A percentile compares a stretch with the other conserved stretches of the same genome.
These are phyloP conservation scores for Dolichopus griseipennis DNA, from an alignment of 2,888 invertebrate genomes.

Conservation along the genomic window DNA sequence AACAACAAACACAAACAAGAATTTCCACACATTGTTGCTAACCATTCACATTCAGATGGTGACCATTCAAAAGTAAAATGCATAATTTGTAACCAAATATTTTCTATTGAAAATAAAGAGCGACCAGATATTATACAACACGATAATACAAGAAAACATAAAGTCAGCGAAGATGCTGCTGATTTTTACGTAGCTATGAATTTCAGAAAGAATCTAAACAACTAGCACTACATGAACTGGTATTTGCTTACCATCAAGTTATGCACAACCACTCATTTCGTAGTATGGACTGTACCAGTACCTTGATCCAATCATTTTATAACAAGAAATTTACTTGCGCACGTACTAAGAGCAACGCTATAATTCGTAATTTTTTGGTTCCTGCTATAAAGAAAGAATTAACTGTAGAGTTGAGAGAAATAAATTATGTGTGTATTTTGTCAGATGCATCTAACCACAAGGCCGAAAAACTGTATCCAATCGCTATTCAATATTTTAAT, in stretches of 20 bases:
- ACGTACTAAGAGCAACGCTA: conserved; percentile 14
- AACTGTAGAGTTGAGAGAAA: no score
- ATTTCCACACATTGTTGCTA: conserved; percentile 5
- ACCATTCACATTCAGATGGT: not conserved
- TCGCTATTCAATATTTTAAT: conserved; percentile 16
- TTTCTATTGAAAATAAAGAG: conserved; percentile 5
- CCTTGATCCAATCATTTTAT: conserved; percentile 6
- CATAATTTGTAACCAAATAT: not conserved
- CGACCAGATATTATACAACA: conserved; percentile 7
- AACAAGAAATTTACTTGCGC: conserved; percentile 16
- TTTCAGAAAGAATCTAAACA: conserved; percentile 5
- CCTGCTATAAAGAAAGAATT: no score
- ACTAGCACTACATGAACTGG: conserved; percentile 9
- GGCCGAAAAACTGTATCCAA: no score
- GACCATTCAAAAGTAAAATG: conserved; percentile 2
- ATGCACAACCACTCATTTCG: conserved; percentile 17
- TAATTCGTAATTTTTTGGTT: no score
- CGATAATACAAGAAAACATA: conserved; percentile 9
- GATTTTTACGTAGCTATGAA: not conserved
- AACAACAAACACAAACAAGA: conserved; percentile 8
- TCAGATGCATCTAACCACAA: no score
- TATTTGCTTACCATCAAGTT: conserved; percentile 8
- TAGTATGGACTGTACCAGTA: conserved; percentile 14
- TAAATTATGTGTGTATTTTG: no score
- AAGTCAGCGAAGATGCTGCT: conserved; percentile 3